Percentiles rank a stretch among this genome's conserved stretches.
Evolutionary conservation across 2,113 vertebrate species (phyloP).

Genomic region (Phainopepla nitens): DNA sequence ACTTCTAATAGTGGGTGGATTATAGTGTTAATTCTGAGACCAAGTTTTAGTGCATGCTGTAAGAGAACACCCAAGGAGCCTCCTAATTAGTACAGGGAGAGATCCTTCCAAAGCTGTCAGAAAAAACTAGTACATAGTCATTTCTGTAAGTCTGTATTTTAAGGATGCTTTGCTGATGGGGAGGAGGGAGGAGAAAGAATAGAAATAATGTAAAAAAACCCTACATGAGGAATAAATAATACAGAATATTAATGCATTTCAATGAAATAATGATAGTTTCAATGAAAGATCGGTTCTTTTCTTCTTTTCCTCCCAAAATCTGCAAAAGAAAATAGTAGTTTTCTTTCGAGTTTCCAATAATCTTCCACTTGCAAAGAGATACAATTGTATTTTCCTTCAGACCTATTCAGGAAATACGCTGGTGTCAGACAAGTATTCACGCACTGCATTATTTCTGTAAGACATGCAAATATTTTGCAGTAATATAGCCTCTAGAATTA

Average conservation of each 20-base stretch:
- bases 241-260: background rate
- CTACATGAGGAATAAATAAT: background rate
- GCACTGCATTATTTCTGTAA: background rate
- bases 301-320: background rate
- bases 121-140: background rate
- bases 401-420: background rate
- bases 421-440: background rate
- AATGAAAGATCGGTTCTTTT: background rate
- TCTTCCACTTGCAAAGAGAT: background rate
- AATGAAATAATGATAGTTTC: background rate
- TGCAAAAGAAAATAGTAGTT: background rate
- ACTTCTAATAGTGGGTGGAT: background rate
- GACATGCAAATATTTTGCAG: background rate
- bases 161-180: background rate
- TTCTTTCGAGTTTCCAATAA: background rate
- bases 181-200: background rate
- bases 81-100: background rate
- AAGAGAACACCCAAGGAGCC: background rate
- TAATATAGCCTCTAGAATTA: background rate
- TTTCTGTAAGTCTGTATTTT: background rate
- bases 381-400: background rate
- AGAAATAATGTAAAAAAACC: background rate
- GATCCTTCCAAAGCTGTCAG: background rate
- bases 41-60: background rate
- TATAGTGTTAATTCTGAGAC: background rate